A percentile compares a stretch with the other conserved stretches of the same genome.
Conservation (phyloP, 2,797 vertebrate species). For the Sebastes goodei region DNA sequence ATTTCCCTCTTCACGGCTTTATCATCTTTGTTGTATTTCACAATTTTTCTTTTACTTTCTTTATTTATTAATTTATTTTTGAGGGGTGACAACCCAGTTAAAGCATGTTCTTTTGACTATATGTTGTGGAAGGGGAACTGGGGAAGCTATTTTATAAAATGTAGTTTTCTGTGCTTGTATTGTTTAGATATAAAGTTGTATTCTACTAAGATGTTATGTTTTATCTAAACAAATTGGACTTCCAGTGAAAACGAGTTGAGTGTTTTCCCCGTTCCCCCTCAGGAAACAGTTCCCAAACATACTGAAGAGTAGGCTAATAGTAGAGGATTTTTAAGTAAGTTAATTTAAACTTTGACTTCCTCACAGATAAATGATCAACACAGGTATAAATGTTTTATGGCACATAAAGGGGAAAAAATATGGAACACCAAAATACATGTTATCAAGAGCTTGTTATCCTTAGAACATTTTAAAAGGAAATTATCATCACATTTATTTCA, state of each 20-base stretch:
- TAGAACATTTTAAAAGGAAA: too few relatives aligned
- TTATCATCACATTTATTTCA: too few relatives aligned
- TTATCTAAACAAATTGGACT: background rate
- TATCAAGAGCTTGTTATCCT: too few relatives aligned
- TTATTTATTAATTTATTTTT: background rate
- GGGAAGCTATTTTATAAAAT: too few relatives aligned
- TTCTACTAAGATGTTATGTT: background rate
- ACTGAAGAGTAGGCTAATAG: too few relatives aligned
- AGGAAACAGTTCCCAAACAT: background rate
- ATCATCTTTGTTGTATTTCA: background rate
- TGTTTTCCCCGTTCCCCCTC: background rate
- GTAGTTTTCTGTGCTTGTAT: too few relatives aligned
- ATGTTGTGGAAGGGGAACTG: too few relatives aligned
- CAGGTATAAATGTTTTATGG: background rate
- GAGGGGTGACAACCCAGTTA: background rate
- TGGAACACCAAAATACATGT: too few relatives aligned
- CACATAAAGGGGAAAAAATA: background rate
- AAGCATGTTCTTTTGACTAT: background rate
- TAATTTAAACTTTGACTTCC: background rate
- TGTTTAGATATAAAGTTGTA: too few relatives aligned
- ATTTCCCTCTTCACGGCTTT: rapidly evolving
- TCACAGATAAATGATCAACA: background rate
- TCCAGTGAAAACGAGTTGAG: background rate
- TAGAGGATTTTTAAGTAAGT: too few relatives aligned
- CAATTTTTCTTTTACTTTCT: background rate